Evolutionary conservation across 2,888 invertebrate species (phyloP).

Genomic region (Tachystola acroxantha): DNA sequence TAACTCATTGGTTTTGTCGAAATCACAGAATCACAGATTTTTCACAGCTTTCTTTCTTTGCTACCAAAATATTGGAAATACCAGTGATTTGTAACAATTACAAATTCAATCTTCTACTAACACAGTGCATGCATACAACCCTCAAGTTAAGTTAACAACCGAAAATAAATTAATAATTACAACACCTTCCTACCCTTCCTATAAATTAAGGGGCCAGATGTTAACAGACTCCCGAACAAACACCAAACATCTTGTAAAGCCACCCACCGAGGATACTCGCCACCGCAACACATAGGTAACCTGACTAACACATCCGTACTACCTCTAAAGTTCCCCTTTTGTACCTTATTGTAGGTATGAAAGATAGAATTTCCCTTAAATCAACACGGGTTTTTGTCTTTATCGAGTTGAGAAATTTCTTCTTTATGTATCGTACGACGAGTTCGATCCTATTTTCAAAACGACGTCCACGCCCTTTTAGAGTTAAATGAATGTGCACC

Average conservation of each 20-base stretch:
- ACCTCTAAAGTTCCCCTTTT: slow-evolving; percentile 13
- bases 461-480: neutral
- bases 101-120: slow-evolving; percentile 17
- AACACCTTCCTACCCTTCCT: slow-evolving; percentile 69
- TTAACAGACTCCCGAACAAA: slow-evolving; percentile 66
- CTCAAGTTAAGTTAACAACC: slow-evolving; percentile 24
- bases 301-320: slow-evolving; percentile 15
- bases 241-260: slow-evolving; percentile 74
- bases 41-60: too few relatives aligned
- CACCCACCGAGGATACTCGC: slow-evolving; percentile 57
- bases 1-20: too few relatives aligned
- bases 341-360: slow-evolving; percentile 20
- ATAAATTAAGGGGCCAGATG: slow-evolving; percentile 72
- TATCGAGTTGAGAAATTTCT: slow-evolving; percentile 57
- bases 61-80: too few relatives aligned
- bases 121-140: slow-evolving; percentile 3
- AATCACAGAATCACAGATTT: too few relatives aligned
- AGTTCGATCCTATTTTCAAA: slow-evolving; percentile 23
- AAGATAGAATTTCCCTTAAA: slow-evolving; percentile 31
- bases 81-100: too few relatives aligned
- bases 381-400: slow-evolving; percentile 47
- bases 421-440: slow-evolving; percentile 66
- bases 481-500: too few relatives aligned
- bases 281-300: slow-evolving; percentile 28
- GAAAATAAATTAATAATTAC: slow-evolving; percentile 75